Evolutionary conservation across 2,888 invertebrate species (phyloP).

Genomic region (Lingula anatina): DNA sequence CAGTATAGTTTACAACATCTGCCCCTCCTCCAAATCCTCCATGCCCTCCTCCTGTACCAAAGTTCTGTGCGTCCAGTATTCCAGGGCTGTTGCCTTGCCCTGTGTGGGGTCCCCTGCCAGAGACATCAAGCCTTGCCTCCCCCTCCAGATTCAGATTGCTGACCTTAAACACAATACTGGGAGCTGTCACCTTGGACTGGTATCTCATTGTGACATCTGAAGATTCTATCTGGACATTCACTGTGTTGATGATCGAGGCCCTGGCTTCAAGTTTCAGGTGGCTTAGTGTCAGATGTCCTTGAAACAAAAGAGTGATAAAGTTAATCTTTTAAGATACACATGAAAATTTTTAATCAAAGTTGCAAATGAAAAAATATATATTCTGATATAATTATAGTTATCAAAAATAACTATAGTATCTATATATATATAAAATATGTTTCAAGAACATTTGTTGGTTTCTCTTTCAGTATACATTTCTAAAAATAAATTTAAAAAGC

Average conservation of each 20-base stretch:
- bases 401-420: no score
- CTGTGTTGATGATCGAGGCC: slow-evolving; percentile 16
- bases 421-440: no score
- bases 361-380: no score
- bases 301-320: not conserved
- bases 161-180: slow-evolving; percentile 17
- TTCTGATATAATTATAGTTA: no score
- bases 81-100: slow-evolving; percentile 9
- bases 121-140: slow-evolving; percentile 17
- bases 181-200: slow-evolving; percentile 16
- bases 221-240: slow-evolving; percentile 16
- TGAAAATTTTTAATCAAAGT: no score
- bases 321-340: no score
- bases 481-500: no score
- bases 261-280: slow-evolving; percentile 19
- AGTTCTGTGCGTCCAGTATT: slow-evolving; percentile 6
- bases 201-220: slow-evolving; percentile 24
- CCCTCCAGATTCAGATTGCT: slow-evolving; percentile 22
- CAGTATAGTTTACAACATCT: slow-evolving; percentile 7
- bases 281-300: slow-evolving; percentile 22
- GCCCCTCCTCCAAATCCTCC: slow-evolving; percentile 30
- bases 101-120: slow-evolving; percentile 9
- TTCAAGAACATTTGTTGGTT: no score
- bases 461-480: no score
- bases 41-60: slow-evolving; percentile 24